phyloP scores from a whole-genome alignment of 2,113 vertebrate species.

The Mixornis gularis region DNA sequence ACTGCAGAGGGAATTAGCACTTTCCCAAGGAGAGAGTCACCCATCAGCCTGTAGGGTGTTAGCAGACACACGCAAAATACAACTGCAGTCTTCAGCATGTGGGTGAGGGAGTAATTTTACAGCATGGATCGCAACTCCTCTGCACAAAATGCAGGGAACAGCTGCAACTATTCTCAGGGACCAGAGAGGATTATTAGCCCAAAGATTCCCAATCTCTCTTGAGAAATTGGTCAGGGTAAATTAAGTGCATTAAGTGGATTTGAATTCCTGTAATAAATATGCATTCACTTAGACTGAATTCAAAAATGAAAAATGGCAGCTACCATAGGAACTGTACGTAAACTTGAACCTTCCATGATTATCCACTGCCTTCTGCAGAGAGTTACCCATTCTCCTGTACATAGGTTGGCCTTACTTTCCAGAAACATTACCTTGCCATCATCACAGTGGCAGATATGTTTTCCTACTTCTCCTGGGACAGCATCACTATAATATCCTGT shows the following conservation, averaged over 20 bases:
- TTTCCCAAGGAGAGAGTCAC: background rate
- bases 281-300: background rate
- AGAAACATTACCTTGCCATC: background rate
- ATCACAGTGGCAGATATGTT: background rate
- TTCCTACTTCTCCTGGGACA: background rate
- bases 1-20: background rate
- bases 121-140: background rate
- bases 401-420: background rate
- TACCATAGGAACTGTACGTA: background rate
- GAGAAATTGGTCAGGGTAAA: background rate
- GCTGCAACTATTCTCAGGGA: slow-evolving; percentile 2
- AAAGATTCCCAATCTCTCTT: background rate
- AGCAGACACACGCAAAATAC: background rate
- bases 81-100: background rate
- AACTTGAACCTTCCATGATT: background rate
- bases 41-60: background rate
- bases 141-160: slow-evolving; percentile 17
- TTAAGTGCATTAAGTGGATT: background rate
- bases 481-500: background rate
- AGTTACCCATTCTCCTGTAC: background rate
- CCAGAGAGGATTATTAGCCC: background rate
- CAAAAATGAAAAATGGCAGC: background rate
- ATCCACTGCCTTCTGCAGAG: background rate
- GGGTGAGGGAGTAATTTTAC: background rate
- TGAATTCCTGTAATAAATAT: background rate